Evolutionary conservation across 2,113 vertebrate species (phyloP).

Genomic region (Trematocara variabile): DNA sequence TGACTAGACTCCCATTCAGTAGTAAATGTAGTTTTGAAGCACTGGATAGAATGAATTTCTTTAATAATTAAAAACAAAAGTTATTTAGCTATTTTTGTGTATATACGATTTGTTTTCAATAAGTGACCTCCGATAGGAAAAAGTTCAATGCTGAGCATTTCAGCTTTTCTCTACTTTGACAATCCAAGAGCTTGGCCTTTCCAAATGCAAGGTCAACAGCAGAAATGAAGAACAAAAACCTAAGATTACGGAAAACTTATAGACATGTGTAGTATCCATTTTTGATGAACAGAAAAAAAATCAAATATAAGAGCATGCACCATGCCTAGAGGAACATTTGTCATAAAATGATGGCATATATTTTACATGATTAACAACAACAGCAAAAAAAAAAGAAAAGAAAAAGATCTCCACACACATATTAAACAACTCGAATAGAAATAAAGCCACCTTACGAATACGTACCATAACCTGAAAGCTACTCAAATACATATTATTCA

Average conservation of each 20-base stretch:
- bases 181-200: background rate
- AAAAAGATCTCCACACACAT: background rate
- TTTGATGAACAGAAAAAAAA: background rate
- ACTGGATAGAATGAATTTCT: background rate
- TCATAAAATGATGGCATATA: background rate
- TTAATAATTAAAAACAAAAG: accelerated
- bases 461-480: background rate
- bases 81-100: background rate
- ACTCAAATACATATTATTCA: background rate
- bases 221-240: background rate
- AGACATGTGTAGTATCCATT: background rate
- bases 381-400: background rate
- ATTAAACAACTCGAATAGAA: background rate
- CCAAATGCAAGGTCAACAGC: background rate
- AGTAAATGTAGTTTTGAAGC: background rate
- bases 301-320: background rate
- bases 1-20: background rate
- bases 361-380: background rate
- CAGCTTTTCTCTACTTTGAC: background rate
- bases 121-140: background rate
- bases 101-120: background rate
- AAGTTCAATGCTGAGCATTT: background rate
- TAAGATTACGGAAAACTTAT: background rate
- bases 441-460: background rate
- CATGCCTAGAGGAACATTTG: background rate